Base-by-base conservation (phyloP, 2,797 vertebrate genomes). In the Spea hammondii region DNA sequence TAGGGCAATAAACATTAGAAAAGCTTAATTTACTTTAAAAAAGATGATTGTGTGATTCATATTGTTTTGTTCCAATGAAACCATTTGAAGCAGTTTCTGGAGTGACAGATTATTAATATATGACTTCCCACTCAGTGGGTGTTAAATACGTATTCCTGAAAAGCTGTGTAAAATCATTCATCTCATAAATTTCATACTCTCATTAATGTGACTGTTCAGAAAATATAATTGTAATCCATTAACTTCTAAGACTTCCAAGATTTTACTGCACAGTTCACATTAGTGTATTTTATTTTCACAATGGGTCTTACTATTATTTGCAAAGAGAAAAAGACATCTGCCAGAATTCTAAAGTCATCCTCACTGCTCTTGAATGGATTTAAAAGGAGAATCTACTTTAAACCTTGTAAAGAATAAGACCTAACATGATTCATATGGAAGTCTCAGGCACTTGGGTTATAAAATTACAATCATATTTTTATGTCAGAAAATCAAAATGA, bases 81-180 rank as follows among this genome's bases (percentile, higher is more conserved):
- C 64, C 50, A 45, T 60, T 55, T 59, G n/a, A 57, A 55, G 47
- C 65, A 55, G 48, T 79, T 73, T 79, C 32, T 66, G 55, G 46
- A 65, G 54, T 72, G 62, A 79, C 64, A 79, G 70, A 66, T 73
- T 79, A 73, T 73, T 73, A 72, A 73, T 73, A 73, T 79, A 48
- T n/a, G 49, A 50, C 50, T 57, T 79, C 55, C 70, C 54, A 73
- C 77, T 59, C 64, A 59, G 77, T 73, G 46, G 77, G 64, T 73
- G 77, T 73, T 67, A 72, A 72, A 78, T 55, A 17, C 44, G 67
- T 50, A 46, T 73, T 49, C 32, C 64, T 72, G 54, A 48, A 72
- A 73, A 59, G 14, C 7, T 53, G 50, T 72, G 62, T 45, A 72
- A 67, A 73, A 59, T 59, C 64, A 73, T 73, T 59, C 45, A 50